Conservation (phyloP, 2,797 vertebrate species). For the Bradypus variegatus region DNA sequence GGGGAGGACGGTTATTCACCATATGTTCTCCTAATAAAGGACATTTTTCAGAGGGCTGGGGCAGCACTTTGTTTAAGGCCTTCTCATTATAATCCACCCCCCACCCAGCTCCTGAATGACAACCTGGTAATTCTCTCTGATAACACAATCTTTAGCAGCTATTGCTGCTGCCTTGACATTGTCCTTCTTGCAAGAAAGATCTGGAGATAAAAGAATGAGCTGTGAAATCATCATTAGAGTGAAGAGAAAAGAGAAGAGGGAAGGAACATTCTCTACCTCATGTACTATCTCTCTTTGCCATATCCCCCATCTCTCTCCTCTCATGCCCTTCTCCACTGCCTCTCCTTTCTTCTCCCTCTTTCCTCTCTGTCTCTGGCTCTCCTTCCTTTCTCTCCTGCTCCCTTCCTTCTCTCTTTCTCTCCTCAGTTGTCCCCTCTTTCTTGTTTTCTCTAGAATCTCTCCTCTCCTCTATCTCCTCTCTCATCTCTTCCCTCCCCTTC, state of each 20-base stretch:
- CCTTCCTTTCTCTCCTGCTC: background rate
- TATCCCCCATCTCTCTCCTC: fast-evolving
- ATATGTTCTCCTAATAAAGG: constrained; percentile 32
- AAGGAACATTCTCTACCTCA: background rate
- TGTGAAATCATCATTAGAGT: constrained; percentile 51
- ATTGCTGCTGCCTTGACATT: constrained; percentile 9
- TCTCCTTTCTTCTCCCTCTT: background rate
- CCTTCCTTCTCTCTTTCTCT: background rate
- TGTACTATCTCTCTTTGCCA: background rate
- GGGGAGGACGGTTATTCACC: constrained; percentile 18
- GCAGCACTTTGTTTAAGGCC: constrained; percentile 34
- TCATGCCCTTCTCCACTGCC: too few relatives aligned
- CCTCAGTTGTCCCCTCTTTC: too few relatives aligned
- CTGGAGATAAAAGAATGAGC: constrained; percentile 55
- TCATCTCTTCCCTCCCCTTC: background rate
- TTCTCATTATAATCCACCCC: constrained; percentile 54
- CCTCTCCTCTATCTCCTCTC: background rate
- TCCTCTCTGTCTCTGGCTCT: background rate
- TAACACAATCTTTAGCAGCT: constrained; percentile 56
- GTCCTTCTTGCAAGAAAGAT: constrained; percentile 58
- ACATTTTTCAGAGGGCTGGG: constrained; percentile 51
- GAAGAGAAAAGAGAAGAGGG: background rate
- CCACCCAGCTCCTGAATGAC: constrained; percentile 59
- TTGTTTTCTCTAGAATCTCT: background rate
- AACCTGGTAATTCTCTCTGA: constrained; percentile 61